A percentile compares a stretch with the other conserved stretches of the same genome.
Conservation (phyloP, 2,888 invertebrate species). For the Ceraclea dissimilis region DNA sequence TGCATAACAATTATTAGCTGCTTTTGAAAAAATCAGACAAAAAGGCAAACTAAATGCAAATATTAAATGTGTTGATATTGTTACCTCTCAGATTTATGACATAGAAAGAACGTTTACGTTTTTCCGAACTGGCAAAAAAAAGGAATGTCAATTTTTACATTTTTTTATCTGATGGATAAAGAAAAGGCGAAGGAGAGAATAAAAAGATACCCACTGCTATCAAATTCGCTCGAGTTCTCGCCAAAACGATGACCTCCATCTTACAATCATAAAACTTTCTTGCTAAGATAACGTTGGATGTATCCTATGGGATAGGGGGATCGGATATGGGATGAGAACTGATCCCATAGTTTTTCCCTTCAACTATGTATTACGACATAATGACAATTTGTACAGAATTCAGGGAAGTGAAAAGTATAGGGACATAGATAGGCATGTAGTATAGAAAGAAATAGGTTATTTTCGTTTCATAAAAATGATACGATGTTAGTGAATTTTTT, state of each 20-base stretch:
- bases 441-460: too few species aligned
- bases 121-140: neutral
- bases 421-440: too few species aligned
- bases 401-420: neutral
- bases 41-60: too few species aligned
- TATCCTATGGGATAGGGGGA: neutral
- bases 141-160: neutral
- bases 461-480: too few species aligned
- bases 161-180: constrained; percentile 21
- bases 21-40: too few species aligned
- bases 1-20: too few species aligned
- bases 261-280: constrained; percentile 18
- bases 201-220: constrained; percentile 17
- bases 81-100: neutral
- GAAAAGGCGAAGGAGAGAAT: neutral
- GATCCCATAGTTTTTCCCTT: constrained; percentile 1
- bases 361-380: neutral
- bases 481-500: too few species aligned
- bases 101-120: neutral
- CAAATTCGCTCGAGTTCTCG: constrained; percentile 24
- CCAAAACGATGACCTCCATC: constrained; percentile 23
- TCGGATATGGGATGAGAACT: neutral
- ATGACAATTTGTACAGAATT: neutral
- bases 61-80: too few species aligned
- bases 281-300: constrained; percentile 13